A percentile compares a stretch with the other conserved stretches of the same genome.
Evolutionary conservation across 2,113 vertebrate genomes (phyloP).

Genomic region (Psittacus erithacus): DNA sequence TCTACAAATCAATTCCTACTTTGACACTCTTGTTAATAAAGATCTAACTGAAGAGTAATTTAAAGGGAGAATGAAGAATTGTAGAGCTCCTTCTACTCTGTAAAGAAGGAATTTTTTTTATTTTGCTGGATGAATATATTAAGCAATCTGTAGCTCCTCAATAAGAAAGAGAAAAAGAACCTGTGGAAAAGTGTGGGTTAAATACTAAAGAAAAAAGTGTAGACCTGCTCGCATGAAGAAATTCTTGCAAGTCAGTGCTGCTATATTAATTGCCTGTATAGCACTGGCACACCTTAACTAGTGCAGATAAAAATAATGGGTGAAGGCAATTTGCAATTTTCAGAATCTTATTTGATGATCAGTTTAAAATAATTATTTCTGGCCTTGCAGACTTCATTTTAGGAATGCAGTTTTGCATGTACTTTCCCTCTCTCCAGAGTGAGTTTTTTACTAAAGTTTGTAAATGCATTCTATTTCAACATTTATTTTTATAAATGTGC

Average conservation of each 20-base stretch:
- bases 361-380: background rate
- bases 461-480: background rate
- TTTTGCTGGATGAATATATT: background rate
- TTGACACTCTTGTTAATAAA: background rate
- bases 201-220: background rate
- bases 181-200: background rate
- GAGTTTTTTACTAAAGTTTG: background rate
- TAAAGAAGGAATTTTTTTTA: background rate
- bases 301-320: background rate
- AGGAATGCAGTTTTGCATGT: background rate
- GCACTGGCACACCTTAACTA: background rate
- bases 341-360: background rate
- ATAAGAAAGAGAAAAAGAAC: background rate
- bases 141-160: background rate
- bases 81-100: background rate
- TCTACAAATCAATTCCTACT: background rate
- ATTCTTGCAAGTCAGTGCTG: background rate
- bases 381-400: background rate
- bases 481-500: slow-evolving; percentile 28
- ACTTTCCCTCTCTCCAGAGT: background rate
- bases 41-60: background rate
- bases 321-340: background rate
- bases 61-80: background rate
- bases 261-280: background rate
- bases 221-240: background rate